Base-by-base conservation (phyloP, 2,888 invertebrate genomes). In the Ochropleura leucogaster region DNA sequence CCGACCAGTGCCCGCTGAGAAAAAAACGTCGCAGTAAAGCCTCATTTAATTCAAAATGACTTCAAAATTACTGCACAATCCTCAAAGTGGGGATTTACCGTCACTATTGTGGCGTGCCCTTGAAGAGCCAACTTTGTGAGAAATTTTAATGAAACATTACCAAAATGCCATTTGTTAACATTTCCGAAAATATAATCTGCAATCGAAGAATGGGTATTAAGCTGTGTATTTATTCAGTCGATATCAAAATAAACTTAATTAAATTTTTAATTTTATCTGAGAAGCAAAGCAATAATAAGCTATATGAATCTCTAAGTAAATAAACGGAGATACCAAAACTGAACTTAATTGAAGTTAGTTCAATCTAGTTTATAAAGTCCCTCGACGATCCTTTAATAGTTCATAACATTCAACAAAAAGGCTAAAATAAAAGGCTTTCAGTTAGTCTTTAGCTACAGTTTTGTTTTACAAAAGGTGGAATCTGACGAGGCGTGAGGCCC, bases 391-490 rank as follows among this genome's bases (percentile, higher is more conserved):
- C 59, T 71, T 62, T 79, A 73, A 80, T 73, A 80, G 79, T 79
- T 77, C 60, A 77, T 69, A 67, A 77, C 46, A 70, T 65, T 72
- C 63, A 49, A n/a, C 66, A 73, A 77, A 74, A 77, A 71, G 42
- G 53, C 44, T 65, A 47, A 66, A 73, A 72, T 79, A 71, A 85
- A 82, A 79, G 65, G 55, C 44, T 79, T 71, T 83, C 65, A 79
- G 69, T 80, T 77, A 65, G 60, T 59, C 83, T 74, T 60, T 68
- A 40, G 57, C 51, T 55, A 63, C 69, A 71, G 76, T 69, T 76
- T 80, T 71, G 74, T 86, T 80, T 79, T 68, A 64, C 68, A 66
- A 76, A 80, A 79, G 63, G 63, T 72, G 53, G 53, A 77, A 80
- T 80, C 77, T 74, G 74, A 70, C 68, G 65, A 68, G 63, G 62